phyloP scores from a whole-genome alignment of 2,797 vertebrate genomes.

The Hephaestus fuliginosus region DNA sequence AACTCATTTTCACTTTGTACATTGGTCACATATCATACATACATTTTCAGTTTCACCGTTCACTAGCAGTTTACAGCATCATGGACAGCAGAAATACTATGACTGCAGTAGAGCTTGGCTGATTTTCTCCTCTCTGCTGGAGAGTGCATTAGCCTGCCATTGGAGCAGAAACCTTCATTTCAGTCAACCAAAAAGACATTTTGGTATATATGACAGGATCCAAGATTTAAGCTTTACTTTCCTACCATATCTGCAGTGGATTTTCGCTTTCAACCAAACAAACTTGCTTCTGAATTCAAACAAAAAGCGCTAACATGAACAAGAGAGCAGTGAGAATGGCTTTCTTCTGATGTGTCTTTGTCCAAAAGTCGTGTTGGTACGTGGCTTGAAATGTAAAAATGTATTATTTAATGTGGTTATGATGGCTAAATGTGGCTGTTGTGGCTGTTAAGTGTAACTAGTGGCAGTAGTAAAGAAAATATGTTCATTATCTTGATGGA shows the following conservation, averaged over 20 bases:
- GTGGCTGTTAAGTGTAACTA: not conserved
- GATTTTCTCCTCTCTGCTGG: not conserved
- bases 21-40: conserved; percentile 1
- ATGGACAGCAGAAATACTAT: conserved; percentile 1
- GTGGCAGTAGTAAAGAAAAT: not conserved
- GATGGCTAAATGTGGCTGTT: not conserved
- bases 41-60: too few species aligned
- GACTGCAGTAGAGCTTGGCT: not conserved
- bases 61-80: conserved; percentile 5
- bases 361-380: not conserved
- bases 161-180: conserved; percentile 5
- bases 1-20: not conserved
- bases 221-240: conserved; percentile 6
- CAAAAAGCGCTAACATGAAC: too few species aligned
- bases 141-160: not conserved
- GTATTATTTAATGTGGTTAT: not conserved
- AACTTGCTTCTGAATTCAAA: not conserved
- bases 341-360: not conserved
- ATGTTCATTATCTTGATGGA: not conserved
- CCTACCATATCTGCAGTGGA: not conserved
- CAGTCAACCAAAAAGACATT: conserved; percentile 3
- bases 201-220: not conserved
- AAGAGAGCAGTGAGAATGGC: too few species aligned
- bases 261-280: conserved; percentile 10
- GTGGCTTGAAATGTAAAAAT: not conserved